Base-by-base conservation (phyloP, 1,140 invertebrate genomes). In the Drosophila orena region DNA sequence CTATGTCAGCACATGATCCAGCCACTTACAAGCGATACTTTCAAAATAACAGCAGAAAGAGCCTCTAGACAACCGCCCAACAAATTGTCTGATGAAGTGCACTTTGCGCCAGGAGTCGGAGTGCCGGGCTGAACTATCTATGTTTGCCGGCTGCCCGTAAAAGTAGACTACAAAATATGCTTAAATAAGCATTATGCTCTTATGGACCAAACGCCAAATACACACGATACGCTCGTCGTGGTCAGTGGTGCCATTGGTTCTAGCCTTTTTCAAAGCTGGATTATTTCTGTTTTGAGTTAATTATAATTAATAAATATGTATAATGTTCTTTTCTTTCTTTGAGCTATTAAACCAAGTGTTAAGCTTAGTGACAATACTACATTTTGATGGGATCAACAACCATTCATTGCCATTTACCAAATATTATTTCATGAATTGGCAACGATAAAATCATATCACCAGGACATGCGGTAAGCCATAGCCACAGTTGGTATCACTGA, bases 151-250 rank as follows among this genome's bases (percentile, higher is more conserved):
- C 66, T 75, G 69, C 81, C 81, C 74, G 66, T 81, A 81, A 81
- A 86, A 88, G 83, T 68, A 71, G 81, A 81, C 83, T 86, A 88
- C 83, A 76, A 79, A 81, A 86, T 88, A 88, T 88, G 83, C 84
- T 88, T 88, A 88, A 88, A 88, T 88, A 88, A 88, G 83, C 83
- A 88, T 88, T 88, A 88, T 88, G 76, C 79, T 74, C 84, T 88
- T 83, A 88, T 83, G 70, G 65, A 75, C 37, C 69, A 50, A 64
- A n/a, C 42, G 22, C 27, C 40, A 40, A 60, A 61, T 44, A 68
- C 38, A 68, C 38, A 49, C 37, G 60, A 54, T 59, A 37, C 58
- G 43, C 8, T n/a, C 17, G 12, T 52, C 27, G 35, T 12, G 38
- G 47, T 4, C 30, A 68, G 64, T 68, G 64, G 3, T 68, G 64